Evolutionary conservation across 2,888 invertebrate genomes (phyloP).

Genomic region (Brachynemurus nebulosus): DNA sequence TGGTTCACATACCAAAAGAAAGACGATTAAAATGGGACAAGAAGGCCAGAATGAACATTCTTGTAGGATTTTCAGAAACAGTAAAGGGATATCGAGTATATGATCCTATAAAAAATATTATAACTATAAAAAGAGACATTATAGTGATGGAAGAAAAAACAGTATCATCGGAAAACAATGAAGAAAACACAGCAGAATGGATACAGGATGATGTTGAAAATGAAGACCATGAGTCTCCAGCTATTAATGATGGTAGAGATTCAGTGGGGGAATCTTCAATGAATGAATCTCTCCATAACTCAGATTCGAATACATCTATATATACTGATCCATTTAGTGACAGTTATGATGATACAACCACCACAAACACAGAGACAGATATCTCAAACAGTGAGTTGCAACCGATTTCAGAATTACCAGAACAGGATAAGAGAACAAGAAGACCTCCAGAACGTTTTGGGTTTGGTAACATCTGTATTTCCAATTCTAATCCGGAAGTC

Average conservation of each 20-base stretch:
- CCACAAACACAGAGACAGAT: background rate
- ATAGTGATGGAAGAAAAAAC: background rate
- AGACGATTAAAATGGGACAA: conserved; percentile 23
- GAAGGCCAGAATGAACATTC: background rate
- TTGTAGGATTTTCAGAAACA: conserved; percentile 14
- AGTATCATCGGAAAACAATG: background rate
- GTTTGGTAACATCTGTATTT: conserved; percentile 12
- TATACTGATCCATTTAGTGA: conserved; percentile 1
- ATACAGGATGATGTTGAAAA: conserved; percentile 5
- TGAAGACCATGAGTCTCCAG: background rate
- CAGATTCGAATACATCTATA: background rate
- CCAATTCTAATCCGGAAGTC: conserved; percentile 8
- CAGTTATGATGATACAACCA: no score
- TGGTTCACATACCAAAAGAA: conserved; percentile 25
- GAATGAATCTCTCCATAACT: background rate
- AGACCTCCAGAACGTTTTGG: conserved; percentile 3
- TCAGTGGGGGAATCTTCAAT: conserved; percentile 3
- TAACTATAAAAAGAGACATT: background rate
- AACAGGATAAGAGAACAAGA: conserved; percentile 2
- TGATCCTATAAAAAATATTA: conserved; percentile 13
- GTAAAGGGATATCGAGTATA: conserved; percentile 20
- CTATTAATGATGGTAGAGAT: conserved; percentile 2
- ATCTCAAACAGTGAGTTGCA: conserved; percentile 4
- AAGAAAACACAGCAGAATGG: conserved; percentile 11
- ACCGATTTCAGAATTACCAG: background rate